These are phyloP conservation scores for Brienomyrus brachyistius DNA, from an alignment of 2,113 vertebrate species.

Conservation along the genomic window DNA sequence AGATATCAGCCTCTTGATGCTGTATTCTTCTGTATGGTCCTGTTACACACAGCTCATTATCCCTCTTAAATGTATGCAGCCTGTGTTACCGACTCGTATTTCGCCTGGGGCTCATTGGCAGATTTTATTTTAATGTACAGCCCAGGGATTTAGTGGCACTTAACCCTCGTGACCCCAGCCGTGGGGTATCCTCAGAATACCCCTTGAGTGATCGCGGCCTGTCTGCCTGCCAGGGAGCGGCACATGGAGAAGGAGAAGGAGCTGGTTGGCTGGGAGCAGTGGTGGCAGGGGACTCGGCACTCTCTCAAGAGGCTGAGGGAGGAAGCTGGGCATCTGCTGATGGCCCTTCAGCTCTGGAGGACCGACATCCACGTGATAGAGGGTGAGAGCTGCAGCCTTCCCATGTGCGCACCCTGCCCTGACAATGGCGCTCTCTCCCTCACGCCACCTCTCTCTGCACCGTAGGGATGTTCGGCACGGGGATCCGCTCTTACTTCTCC, in stretches of 20 bases:
- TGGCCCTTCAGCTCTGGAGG: slow-evolving; percentile 76
- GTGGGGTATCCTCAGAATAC: neutral
- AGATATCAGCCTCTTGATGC: neutral
- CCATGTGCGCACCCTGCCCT: too few relatives aligned
- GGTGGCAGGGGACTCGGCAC: slow-evolving; percentile 57
- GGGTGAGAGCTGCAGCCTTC: slow-evolving; percentile 33
- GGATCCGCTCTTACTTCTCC: slow-evolving; percentile 89
- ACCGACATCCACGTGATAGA: slow-evolving; percentile 66
- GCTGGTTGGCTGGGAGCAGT: slow-evolving; percentile 62
- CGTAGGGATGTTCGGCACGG: slow-evolving; percentile 85
- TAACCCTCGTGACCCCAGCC: neutral
- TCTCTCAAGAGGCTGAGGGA: slow-evolving; percentile 58
- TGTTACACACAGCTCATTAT: slow-evolving; percentile 14
- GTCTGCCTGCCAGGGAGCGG: slow-evolving; percentile 34
- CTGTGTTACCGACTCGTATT: slow-evolving; percentile 5
- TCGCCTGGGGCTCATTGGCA: neutral
- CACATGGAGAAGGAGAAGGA: slow-evolving; percentile 39
- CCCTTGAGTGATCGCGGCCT: neutral
- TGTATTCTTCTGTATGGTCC: slow-evolving; percentile 1
- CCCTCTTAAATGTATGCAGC: neutral
- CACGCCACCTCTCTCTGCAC: slow-evolving; percentile 31
- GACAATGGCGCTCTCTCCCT: neutral
- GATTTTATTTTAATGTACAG: neutral
- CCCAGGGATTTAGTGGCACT: neutral
- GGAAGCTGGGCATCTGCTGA: slow-evolving; percentile 49